These are phyloP conservation scores for Reinhardtius hippoglossoides DNA, from an alignment of 2,113 vertebrate species.

Conservation along the genomic window DNA sequence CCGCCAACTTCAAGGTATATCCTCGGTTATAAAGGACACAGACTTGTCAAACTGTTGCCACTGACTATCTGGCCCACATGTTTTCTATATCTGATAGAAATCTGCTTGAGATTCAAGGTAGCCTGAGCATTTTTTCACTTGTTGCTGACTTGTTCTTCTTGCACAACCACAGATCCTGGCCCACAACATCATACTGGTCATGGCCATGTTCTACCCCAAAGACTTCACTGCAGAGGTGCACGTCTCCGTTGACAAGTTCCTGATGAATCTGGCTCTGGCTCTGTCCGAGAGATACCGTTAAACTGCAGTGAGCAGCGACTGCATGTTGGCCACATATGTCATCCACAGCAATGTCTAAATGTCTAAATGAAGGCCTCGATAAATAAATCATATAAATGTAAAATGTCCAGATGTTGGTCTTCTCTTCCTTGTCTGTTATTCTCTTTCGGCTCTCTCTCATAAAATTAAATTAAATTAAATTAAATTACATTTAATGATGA, in stretches of 20 bases:
- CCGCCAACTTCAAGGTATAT: slow-evolving; percentile 88
- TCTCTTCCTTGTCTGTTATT: not conserved
- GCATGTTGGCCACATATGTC: not conserved
- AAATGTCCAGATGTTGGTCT: not conserved
- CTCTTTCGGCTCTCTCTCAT: not conserved
- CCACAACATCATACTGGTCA: slow-evolving; percentile 82
- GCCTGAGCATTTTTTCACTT: not conserved
- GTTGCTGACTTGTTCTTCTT: not conserved
- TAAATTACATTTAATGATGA: no score
- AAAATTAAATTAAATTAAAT: no score
- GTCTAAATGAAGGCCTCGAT: no score
- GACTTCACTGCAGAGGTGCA: slow-evolving; percentile 55
- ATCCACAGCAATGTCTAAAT: no score
- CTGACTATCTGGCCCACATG: no score
- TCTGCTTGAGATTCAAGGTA: not conserved
- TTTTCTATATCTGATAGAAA: not conserved
- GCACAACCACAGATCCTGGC: slow-evolving; percentile 64
- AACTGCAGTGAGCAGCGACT: not conserved
- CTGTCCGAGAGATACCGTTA: slow-evolving; percentile 53
- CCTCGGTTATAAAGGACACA: no score
- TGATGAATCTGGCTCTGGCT: slow-evolving; percentile 18
- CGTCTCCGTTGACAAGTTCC: slow-evolving; percentile 46
- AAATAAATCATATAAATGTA: not conserved
- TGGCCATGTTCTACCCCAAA: slow-evolving; percentile 60
- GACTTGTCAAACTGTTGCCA: no score